Evolutionary conservation across 2,113 vertebrate genomes (phyloP), one percentile per base, ranked within the genome.

Genomic region (Entomyzon cyanotis): DNA sequence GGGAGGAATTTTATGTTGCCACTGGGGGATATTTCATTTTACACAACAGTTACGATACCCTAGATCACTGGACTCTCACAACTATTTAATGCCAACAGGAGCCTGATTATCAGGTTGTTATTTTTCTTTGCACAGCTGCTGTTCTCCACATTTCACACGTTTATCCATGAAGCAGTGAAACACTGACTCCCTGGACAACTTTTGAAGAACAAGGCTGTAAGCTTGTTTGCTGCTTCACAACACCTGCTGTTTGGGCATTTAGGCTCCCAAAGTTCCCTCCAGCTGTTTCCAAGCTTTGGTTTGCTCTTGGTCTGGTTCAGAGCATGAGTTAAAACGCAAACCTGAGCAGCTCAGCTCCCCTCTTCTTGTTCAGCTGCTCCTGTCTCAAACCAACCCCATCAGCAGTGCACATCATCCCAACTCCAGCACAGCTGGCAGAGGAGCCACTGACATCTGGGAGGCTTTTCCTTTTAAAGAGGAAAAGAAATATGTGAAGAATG

Each of bases 111-210:
- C 78, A 87, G 63, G 86, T 95, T 84, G 89, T 93, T 96, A 89
- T 96, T 96, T 95, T 89, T 76, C 95, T 95, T 96, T 92, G 91
- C 89, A 95, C 96, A 97, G 93, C 95, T 96, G 96, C 87, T 93
- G 83, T 71, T 94, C 89, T 63, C 76, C 56, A 44, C 17, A 11
- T 90, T 95, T 96, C 90, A 94, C 76, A 89, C 1, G 7, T 83
- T 93, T 83, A 77, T 67, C 86, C 86, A 52, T 5, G 37, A 88
- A 96, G 90, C 0, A 87, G 65, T 71, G 75, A 94, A 95, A 93
- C 70, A 5, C 67, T 16, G 93, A 83, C 67, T 94, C 95, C 79
- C 94, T 31, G 64, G 90, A 70, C 78, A 93, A 96, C 86, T 89
- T 93, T 87, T 84, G 73, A 64, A 90, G 94, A 79, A 50, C 50